Conservation (phyloP, 2,113 vertebrate genomes). For the Xerus inauris region DNA sequence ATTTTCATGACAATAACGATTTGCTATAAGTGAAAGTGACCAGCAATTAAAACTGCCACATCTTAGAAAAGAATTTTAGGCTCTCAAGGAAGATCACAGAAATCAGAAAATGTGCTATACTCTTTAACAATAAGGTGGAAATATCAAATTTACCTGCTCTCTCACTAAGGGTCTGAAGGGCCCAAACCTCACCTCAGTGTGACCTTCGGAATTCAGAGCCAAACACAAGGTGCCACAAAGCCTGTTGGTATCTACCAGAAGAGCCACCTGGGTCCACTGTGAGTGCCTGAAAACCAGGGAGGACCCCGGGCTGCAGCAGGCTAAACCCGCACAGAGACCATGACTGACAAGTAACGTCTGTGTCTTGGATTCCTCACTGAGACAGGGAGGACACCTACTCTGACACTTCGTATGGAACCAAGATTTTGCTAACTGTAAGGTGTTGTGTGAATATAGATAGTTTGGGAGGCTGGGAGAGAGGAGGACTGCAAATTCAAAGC, state of each 20-base stretch:
- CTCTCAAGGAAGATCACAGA: background rate
- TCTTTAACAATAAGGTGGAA: conserved; percentile 1
- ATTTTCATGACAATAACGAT: conserved; percentile 5
- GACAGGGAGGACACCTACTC: background rate
- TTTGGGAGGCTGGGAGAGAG: no score
- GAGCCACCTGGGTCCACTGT: background rate
- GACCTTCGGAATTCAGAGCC: background rate
- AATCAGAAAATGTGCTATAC: background rate
- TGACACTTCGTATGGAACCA: background rate
- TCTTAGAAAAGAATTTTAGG: conserved; percentile 18
- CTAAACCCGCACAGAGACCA: background rate
- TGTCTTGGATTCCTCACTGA: background rate
- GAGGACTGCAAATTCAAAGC: no score
- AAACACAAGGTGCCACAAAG: background rate
- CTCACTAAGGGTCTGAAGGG: background rate
- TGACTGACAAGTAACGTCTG: rapidly evolving
- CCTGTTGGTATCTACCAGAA: background rate
- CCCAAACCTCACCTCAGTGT: background rate
- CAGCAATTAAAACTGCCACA: background rate
- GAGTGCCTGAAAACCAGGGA: background rate
- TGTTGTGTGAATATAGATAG: background rate
- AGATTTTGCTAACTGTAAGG: background rate
- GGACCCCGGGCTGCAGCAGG: background rate
- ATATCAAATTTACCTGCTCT: conserved; percentile 36
- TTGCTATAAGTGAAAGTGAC: background rate